Evolutionary conservation across 2,797 vertebrate species (phyloP).

Genomic region (Oreonectes daqikongensis): DNA sequence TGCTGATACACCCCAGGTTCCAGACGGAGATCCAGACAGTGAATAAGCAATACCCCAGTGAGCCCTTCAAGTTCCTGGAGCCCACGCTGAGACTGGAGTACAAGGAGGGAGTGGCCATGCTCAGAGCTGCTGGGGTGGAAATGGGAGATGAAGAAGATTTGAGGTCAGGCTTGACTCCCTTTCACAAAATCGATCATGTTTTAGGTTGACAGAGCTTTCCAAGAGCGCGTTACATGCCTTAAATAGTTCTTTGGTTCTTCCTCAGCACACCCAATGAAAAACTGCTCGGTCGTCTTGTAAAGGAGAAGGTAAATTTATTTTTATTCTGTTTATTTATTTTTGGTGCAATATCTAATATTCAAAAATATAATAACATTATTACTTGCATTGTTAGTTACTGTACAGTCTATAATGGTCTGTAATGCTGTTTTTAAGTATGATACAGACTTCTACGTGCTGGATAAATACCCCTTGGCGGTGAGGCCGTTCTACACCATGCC

Average conservation of each 20-base stretch:
- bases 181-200: not conserved
- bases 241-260: constrained; percentile 50
- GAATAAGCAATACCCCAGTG: constrained; percentile 91
- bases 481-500: constrained; percentile 99
- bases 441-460: constrained; percentile 98
- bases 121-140: constrained; percentile 90
- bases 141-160: constrained; percentile 98
- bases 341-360: too few species aligned
- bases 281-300: constrained; percentile 93
- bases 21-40: constrained; percentile 96
- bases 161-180: constrained; percentile 78
- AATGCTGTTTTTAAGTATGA: constrained; percentile 81
- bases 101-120: constrained; percentile 90
- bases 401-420: not conserved
- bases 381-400: too few species aligned
- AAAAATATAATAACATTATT: too few species aligned
- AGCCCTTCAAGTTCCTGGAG: constrained; percentile 97
- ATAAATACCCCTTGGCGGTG: constrained; percentile 97
- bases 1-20: constrained; percentile 75
- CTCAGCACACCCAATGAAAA: constrained; percentile 96
- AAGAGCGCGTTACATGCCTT: not conserved
- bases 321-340: too few species aligned
- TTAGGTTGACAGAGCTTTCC: not conserved
- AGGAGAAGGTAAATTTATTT: constrained; percentile 98
- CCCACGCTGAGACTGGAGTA: constrained; percentile 95